Evolutionary conservation across 2,888 invertebrate genomes (phyloP).

Genomic region (Cataglyphis cursor): DNA sequence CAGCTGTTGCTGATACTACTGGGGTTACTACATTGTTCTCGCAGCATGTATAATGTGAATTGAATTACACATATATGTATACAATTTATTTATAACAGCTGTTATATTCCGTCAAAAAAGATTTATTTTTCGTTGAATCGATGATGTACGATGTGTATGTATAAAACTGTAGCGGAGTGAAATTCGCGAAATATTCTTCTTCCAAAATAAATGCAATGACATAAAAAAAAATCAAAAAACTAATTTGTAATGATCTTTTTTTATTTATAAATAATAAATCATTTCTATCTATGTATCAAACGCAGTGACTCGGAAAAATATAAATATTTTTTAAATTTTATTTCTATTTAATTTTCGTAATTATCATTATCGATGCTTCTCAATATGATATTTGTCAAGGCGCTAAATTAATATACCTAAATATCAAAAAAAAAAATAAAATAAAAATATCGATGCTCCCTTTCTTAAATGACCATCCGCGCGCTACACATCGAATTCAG

Average conservation of each 20-base stretch:
- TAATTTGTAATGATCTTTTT: background rate
- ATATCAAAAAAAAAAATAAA: background rate
- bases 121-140: background rate
- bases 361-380: background rate
- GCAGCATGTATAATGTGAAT: background rate
- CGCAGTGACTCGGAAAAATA: background rate
- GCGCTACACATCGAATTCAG: background rate
- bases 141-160: background rate
- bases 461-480: background rate
- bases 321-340: background rate
- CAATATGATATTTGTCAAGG: background rate
- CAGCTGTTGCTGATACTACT: conserved; percentile 30
- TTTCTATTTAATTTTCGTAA: background rate
- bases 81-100: conserved; percentile 11
- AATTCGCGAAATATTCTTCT: background rate
- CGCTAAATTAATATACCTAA: background rate
- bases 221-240: background rate
- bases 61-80: background rate
- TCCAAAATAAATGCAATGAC: background rate
- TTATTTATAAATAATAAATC: background rate
- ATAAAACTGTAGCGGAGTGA: background rate
- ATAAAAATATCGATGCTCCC: background rate
- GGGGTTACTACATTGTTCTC: conserved; percentile 18
- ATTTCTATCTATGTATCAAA: background rate
- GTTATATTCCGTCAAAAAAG: background rate